Percentiles rank a stretch among this genome's conserved stretches.
Conservation (phyloP, 2,888 invertebrate genomes). For the Dryocosmus kuriphilus region DNA sequence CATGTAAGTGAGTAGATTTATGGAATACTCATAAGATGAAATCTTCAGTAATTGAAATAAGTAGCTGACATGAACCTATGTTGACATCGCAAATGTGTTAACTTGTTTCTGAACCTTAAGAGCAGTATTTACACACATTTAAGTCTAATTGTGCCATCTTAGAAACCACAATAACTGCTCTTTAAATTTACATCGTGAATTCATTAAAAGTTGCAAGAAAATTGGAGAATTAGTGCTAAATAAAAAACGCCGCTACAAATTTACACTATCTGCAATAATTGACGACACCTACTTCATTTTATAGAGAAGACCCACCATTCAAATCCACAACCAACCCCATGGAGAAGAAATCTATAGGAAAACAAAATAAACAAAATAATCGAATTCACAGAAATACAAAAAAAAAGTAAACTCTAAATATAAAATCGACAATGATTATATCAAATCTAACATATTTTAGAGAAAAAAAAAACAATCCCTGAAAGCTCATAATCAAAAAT, state of each 20-base stretch:
- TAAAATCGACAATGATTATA: no score
- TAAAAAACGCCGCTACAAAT: no score
- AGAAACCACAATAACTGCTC: background rate
- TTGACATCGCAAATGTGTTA: constrained; percentile 33
- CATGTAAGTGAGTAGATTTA: background rate
- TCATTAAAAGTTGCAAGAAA: constrained; percentile 5
- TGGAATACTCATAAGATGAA: background rate
- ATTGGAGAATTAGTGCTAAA: background rate
- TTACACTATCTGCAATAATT: no score
- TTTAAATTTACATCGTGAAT: background rate
- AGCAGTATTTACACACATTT: constrained; percentile 29
- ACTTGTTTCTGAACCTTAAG: constrained; percentile 25
- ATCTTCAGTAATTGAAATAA: constrained; percentile 30
- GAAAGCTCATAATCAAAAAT: background rate
- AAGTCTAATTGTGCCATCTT: constrained; percentile 10
- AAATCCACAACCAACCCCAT: no score
- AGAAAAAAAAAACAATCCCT: no score
- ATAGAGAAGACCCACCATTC: no score
- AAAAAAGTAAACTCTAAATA: no score
- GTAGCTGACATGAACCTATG: constrained; percentile 17
- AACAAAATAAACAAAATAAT: no score
- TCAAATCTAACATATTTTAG: no score
- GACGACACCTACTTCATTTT: no score
- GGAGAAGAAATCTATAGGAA: no score
- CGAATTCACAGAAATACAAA: no score